Conservation (phyloP, 2,888 invertebrate species). For the Stratiomys singularior region DNA sequence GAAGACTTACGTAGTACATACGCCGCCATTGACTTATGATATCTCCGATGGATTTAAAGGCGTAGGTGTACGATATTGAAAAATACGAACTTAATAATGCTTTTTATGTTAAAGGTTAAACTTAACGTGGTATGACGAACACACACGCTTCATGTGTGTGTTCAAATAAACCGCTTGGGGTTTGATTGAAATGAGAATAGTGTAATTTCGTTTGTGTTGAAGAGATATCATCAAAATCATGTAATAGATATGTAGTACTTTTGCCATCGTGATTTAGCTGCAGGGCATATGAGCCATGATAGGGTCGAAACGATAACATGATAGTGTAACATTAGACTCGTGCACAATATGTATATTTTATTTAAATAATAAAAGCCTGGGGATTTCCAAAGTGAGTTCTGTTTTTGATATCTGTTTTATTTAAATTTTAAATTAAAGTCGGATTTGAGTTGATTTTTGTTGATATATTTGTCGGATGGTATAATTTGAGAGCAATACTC, state of each 20-base stretch:
- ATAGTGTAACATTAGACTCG: not conserved
- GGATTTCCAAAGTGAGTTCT: no score
- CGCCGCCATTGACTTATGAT: constrained; percentile 40
- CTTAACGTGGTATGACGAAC: constrained; percentile 17
- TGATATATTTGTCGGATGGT: no score
- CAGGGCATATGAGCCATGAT: not conserved
- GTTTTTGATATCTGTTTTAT: no score
- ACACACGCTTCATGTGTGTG: not conserved
- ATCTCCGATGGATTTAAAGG: constrained; percentile 32
- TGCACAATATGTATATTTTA: not conserved
- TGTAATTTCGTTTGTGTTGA: not conserved
- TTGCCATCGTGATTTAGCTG: not conserved
- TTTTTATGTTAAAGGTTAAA: constrained; percentile 45
- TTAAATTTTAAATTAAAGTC: no score
- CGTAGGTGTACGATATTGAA: constrained; percentile 43
- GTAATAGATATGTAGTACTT: not conserved
- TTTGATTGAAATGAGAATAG: constrained; percentile 13
- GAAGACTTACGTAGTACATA: constrained; percentile 4
- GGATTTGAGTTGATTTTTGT: no score
- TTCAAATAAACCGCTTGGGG: not conserved
- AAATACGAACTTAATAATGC: constrained; percentile 31
- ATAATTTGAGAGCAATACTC: no score
- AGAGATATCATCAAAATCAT: constrained; percentile 10
- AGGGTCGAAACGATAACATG: not conserved
- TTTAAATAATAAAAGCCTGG: no score